phyloP scores from a whole-genome alignment of 2,113 vertebrate species.

The Muntiacus muntjak region DNA sequence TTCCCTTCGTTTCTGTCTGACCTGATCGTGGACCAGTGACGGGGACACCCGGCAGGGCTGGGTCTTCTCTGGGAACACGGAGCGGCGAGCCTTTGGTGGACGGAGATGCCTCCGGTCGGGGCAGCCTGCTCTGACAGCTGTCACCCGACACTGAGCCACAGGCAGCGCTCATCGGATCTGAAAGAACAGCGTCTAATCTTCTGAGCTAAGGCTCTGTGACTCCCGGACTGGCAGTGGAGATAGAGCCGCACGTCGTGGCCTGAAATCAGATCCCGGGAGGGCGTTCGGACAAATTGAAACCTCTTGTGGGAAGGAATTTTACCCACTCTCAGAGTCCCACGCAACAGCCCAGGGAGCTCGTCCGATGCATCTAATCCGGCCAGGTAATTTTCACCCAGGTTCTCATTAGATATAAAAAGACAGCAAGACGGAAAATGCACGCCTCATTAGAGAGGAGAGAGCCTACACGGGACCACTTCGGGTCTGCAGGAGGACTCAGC shows the following conservation, averaged over 20 bases:
- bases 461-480: accelerated
- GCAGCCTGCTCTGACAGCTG: constrained; percentile 78
- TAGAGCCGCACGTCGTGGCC: constrained; percentile 84
- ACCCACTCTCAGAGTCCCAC: constrained; percentile 81
- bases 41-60: neutral
- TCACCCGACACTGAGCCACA: constrained; percentile 74
- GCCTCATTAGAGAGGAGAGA: neutral
- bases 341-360: constrained; percentile 81
- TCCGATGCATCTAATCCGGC: constrained; percentile 78
- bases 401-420: constrained; percentile 10
- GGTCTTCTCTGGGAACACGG: constrained; percentile 36
- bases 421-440: neutral
- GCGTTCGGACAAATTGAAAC: constrained; percentile 83
- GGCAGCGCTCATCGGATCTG: constrained; percentile 77
- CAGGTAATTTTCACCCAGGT: neutral
- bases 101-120: constrained; percentile 76
- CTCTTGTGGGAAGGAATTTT: constrained; percentile 87
- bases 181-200: constrained; percentile 80
- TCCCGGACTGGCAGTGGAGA: constrained; percentile 82
- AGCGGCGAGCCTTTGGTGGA: constrained; percentile 74
- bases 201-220: constrained; percentile 81
- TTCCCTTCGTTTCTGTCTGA: neutral
- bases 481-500: neutral
- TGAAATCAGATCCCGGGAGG: constrained; percentile 84
- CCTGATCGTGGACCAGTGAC: neutral